Conservation (phyloP, 1,140 invertebrate species). For the Drosophila setifemur region DNA sequence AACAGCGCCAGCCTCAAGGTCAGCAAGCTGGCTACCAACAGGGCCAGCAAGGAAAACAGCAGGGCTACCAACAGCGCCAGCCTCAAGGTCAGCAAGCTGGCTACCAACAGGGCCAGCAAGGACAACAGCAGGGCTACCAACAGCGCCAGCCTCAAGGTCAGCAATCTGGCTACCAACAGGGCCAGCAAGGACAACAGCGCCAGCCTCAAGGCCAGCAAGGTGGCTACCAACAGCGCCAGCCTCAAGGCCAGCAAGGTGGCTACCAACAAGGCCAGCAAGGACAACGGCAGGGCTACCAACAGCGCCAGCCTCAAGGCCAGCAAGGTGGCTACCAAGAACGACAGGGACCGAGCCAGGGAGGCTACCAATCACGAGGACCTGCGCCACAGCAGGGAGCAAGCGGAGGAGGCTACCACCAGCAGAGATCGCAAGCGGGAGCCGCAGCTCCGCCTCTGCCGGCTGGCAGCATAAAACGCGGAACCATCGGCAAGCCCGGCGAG, state of each 20-base stretch:
- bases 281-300: not conserved
- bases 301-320: not conserved
- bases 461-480: constrained; percentile 76
- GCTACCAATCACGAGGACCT: no score
- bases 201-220: constrained; percentile 1
- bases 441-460: not conserved
- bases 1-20: constrained; percentile 13
- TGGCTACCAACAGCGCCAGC: not conserved
- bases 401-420: constrained; percentile 9
- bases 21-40: not conserved
- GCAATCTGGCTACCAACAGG: constrained; percentile 7
- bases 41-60: not conserved
- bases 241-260: constrained; percentile 5
- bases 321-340: constrained; percentile 6
- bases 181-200: constrained; percentile 3
- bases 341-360: not conserved
- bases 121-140: not conserved
- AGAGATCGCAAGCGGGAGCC: constrained; percentile 10
- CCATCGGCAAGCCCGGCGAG: constrained; percentile 78
- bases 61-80: not conserved
- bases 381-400: not conserved
- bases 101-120: not conserved
- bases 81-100: constrained; percentile 5
- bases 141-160: not conserved
- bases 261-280: not conserved